These are phyloP conservation scores for Amblyopsis rosae DNA, from an alignment of 2,113 vertebrate genomes.

Conservation along the genomic window DNA sequence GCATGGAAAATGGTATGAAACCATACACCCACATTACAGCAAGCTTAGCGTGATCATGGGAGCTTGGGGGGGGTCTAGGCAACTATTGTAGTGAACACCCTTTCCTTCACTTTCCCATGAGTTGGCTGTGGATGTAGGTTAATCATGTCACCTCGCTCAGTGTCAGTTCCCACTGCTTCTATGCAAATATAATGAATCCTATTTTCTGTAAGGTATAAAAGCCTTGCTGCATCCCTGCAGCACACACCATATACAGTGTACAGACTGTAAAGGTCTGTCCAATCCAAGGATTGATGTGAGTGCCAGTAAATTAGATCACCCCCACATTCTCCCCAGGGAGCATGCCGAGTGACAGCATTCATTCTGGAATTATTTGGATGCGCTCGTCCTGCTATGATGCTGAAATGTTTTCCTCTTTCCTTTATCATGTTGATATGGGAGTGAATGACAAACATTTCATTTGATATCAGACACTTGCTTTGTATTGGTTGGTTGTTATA, in stretches of 20 bases:
- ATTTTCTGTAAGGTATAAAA: slow-evolving; percentile 13
- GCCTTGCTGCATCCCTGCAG: slow-evolving; percentile 21
- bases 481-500: too few relatives aligned
- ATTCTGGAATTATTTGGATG: slow-evolving; percentile 31
- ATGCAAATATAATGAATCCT: slow-evolving; percentile 1
- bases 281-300: slow-evolving; percentile 37
- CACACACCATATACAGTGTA: slow-evolving; percentile 15
- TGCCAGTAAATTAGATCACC: slow-evolving; percentile 53
- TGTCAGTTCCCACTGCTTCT: background rate
- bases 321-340: slow-evolving; percentile 23
- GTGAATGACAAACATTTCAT: too few relatives aligned
- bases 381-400: background rate
- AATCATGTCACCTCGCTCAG: slow-evolving; percentile 3
- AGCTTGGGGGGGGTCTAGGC: slow-evolving; percentile 25
- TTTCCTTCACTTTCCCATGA: slow-evolving; percentile 61
- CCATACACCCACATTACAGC: slow-evolving; percentile 31
- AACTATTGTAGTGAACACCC: slow-evolving; percentile 35
- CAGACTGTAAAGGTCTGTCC: background rate
- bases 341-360: slow-evolving; percentile 16
- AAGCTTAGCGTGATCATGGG: slow-evolving; percentile 9
- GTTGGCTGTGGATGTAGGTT: slow-evolving; percentile 49
- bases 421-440: too few relatives aligned
- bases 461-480: too few relatives aligned
- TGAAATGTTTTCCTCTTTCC: too few relatives aligned
- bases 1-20: slow-evolving; percentile 9